phyloP scores from a whole-genome alignment of 92 coral and sea anemone genomes.

The Blastomussa wellsi region DNA sequence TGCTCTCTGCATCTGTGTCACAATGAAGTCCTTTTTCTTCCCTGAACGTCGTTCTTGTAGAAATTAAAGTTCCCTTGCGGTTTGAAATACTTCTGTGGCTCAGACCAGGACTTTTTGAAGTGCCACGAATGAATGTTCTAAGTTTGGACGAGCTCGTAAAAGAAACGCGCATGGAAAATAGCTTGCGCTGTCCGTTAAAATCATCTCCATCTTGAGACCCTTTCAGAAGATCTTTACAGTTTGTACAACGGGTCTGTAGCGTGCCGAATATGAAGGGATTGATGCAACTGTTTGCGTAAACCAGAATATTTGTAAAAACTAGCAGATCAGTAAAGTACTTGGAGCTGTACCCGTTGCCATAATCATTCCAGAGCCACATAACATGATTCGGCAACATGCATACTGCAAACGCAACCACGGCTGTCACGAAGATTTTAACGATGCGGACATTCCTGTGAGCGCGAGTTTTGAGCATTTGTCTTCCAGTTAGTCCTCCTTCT shows the following conservation, averaged over 20 bases:
- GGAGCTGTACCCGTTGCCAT: conserved; percentile 60
- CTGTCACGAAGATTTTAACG: conserved; percentile 82
- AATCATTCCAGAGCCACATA: conserved; percentile 95
- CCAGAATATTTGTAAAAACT: conserved; percentile 77
- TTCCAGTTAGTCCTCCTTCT: conserved; percentile 48
- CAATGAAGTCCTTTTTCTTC: conserved; percentile 5
- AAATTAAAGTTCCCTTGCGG: conserved; percentile 20
- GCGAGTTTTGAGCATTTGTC: conserved; percentile 56
- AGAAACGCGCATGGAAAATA: conserved; percentile 62
- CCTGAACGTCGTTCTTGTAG: conserved; percentile 10
- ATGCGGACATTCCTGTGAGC: conserved; percentile 77
- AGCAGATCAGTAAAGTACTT: conserved; percentile 56
- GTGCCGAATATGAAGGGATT: conserved; percentile 98
- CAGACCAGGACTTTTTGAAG: conserved; percentile 12
- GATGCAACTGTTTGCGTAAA: conserved; percentile 85
- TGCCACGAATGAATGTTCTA: conserved; percentile 32
- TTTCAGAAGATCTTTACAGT: conserved; percentile 37
- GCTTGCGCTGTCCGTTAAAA: conserved; percentile 3
- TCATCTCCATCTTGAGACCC: conserved; percentile 20
- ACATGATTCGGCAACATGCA: conserved; percentile 91
- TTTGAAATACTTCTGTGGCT: conserved; percentile 4
- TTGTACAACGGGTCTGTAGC: conserved; percentile 61
- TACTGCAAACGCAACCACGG: conserved; percentile 81
- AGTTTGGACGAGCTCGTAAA: conserved; percentile 62
- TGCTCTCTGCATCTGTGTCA: conserved; percentile 13